phyloP scores from a whole-genome alignment of 2,888 invertebrate genomes.

The Mechanitis mazaeus region DNA sequence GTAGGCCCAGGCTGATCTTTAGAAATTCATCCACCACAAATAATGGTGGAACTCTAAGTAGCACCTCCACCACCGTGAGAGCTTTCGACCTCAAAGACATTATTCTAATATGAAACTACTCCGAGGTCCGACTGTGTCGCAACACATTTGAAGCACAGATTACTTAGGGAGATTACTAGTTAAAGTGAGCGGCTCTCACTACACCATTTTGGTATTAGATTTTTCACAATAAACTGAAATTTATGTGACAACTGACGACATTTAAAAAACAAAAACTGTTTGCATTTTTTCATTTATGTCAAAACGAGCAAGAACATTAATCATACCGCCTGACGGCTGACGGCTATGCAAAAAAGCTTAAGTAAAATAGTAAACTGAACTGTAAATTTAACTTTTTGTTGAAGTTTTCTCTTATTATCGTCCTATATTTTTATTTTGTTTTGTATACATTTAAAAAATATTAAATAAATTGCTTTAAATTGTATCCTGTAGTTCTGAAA shows the following conservation, averaged over 20 bases:
- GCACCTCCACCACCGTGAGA: conserved; percentile 84
- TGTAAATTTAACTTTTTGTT: no score
- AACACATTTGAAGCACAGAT: conserved; percentile 41
- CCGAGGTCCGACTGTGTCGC: conserved; percentile 44
- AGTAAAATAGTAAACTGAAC: no score
- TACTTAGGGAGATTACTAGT: no score
- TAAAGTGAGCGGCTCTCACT: conserved; percentile 33
- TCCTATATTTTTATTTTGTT: no score
- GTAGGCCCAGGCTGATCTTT: conserved; percentile 85
- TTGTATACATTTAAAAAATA: no score
- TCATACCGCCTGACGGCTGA: no score
- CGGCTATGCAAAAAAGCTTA: no score
- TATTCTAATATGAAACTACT: conserved; percentile 70
- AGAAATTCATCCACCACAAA: conserved; percentile 95
- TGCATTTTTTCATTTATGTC: no score
- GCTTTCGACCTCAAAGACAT: conserved; percentile 87
- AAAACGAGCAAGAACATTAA: no score
- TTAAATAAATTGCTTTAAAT: no score
- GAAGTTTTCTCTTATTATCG: no score
- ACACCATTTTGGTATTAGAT: conserved; percentile 41
- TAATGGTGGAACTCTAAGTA: conserved; percentile 92
- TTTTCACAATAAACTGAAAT: conserved; percentile 36
- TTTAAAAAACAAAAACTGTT: conserved; percentile 45
- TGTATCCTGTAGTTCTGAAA: no score
- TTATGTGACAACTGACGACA: conserved; percentile 53